Evolutionary conservation across 1,140 invertebrate species (phyloP), one percentile per base, ranked within the genome.

Genomic region (Trypoxylus dichotomus): DNA sequence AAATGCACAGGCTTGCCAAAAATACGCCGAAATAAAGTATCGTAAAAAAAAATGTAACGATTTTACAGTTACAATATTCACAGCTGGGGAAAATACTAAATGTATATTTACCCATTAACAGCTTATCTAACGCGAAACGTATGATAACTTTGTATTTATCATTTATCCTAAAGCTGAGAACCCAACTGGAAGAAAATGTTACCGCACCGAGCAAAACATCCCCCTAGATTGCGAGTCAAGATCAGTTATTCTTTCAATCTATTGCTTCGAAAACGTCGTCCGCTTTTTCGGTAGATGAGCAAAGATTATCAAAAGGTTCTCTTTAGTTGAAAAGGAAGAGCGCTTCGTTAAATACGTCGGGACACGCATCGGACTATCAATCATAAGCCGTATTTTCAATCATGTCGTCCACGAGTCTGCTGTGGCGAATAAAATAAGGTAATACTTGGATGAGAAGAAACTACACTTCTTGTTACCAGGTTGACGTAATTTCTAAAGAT

Each of bases 261-360:
- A 68, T 68, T 68, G 27, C 27, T 10, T 8, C 60, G 60, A 68
- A 68, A 68, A 68, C 60, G 11, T 29, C 60, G 24, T 25, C 24
- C 21, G 21, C 24, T 29, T 68, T 68, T 68, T 68, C 60, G 27
- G 60, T 24, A 68, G 24, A 68, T 3, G 21, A 68, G 24, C 60
- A 27, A 24, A 68, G 21, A 29, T 29, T 68, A 68, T 68, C 60
- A 68, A 68, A 29, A 68, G 60, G 60, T 1, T 10, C 60, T 68
- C 27, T 24, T 24, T 68, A 68, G 21, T 68, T 24, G 60, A 68
- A 68, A 68, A 68, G n/a, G 58, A 8, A 3, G 58, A 19, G n/a
- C 58, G 58, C 58, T 60, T 60, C 58, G 58, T 60, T 60, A 60
- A 60, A 68, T 68, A 68, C 27, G 60, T 27, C 60, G 24, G 27